Conservation (phyloP, 2,113 vertebrate species). For the Myiagra hebetior region DNA sequence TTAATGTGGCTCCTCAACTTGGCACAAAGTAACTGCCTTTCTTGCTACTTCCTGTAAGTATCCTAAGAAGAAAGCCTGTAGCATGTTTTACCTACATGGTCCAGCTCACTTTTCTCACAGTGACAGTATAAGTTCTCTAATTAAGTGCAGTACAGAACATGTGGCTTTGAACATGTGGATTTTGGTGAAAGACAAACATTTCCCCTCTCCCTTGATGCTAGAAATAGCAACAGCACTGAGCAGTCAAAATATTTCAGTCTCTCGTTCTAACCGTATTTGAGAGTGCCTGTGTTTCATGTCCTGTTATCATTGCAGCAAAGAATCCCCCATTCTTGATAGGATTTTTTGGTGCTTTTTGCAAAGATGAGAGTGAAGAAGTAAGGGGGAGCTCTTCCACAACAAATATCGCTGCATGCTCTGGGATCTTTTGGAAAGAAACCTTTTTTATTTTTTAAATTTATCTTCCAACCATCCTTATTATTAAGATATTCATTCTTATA, state of each 20-base stretch:
- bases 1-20: neutral
- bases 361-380: constrained; percentile 69
- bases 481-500: constrained; percentile 78
- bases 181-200: neutral
- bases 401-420: constrained; percentile 54
- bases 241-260: neutral
- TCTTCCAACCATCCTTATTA: constrained; percentile 59
- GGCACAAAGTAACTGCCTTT: neutral
- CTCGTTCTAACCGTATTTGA: neutral
- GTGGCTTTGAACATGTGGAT: neutral
- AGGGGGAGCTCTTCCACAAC: constrained; percentile 83
- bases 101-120: neutral
- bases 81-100: neutral
- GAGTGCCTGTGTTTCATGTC: neutral
- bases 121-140: neutral
- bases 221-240: neutral
- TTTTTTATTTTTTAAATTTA: neutral
- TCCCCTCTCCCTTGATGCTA: neutral
- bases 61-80: neutral
- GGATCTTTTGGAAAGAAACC: constrained; percentile 64
- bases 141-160: neutral
- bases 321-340: neutral
- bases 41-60: neutral
- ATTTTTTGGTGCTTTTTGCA: constrained; percentile 46
- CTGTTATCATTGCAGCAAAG: constrained; percentile 1